Evolutionary conservation across 2,113 vertebrate genomes (phyloP), one percentile per base, ranked within the genome.

Genomic region (Orycteropus afer): DNA sequence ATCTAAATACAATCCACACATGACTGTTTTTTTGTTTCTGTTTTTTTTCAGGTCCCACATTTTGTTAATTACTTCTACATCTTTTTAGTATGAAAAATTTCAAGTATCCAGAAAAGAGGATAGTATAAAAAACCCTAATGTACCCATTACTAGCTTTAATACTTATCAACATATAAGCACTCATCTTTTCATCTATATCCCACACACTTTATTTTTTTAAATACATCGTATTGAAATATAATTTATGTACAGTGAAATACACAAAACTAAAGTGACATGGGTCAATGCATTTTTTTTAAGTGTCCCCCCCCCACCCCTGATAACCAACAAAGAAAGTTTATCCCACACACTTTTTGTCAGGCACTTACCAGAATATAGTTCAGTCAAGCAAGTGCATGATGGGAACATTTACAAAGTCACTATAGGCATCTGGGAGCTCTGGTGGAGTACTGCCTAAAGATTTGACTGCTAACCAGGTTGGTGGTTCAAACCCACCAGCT

Each of bases 11-110:
- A 47, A 0, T n/a, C 57, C 22, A 20, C 25, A 73, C 29, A 3
- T 61, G 61, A 2, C 42, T 80, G 61, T n/a, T n/a, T n/a, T n/a
- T n/a, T n/a, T n/a, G n/a, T n/a, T n/a, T n/a, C n/a, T n/a, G n/a
- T 40, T 88, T 18, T 23, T 61, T 63, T n/a, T 77, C 32, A 73
- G 32, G 81, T 83, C 22, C 3, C 89, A 67, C 81, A 25, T 82
- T 94, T 71, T 74, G 34, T 84, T 93, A 74, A 61, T 87, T 65
- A 83, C 29, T 53, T 92, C n/a, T 74, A 92, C 74, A 89, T 92
- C 14, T 51, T 86, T 79, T 89, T 63, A 65, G 12, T 49, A 87
- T 69, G 42, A 74, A 88, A 84, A 87, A 55, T 93, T 76, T 87
- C 63, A 94, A 76, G 57, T 87, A 63, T 76, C 73, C 7, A 71